Evolutionary conservation across 2,113 vertebrate species (phyloP), one percentile per base, ranked within the genome.

Genomic region (Gymnocephalus cernua): DNA sequence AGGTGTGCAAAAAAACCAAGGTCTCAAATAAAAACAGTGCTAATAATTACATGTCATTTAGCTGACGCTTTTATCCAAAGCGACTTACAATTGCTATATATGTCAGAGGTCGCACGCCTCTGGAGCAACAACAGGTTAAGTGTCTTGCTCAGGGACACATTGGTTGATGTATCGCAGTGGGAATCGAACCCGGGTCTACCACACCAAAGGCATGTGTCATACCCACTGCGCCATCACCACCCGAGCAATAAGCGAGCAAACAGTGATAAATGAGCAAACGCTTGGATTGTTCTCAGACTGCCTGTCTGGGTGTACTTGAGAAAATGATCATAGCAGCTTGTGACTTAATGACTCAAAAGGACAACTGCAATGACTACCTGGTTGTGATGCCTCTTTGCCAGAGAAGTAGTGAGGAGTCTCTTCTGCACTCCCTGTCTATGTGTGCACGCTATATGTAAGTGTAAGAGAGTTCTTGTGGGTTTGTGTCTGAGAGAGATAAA

Each of bases 401-500:
- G 32, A 63, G 10, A 56, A 27, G 47, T 65, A 70, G 50, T 5
- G 38, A 18, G 4, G 50, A 10, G n/a, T 77, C 11, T 45, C 53
- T 64, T 58, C 3, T 27, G 61, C 29, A 51, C 6, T 5, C 16
- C 9, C 25, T 76, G 23, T 53, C n/a, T n/a, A n/a, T n/a, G n/a
- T n/a, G 29, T 23, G 18, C 27, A 58, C n/a, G 35, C 0, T 25
- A 1, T 29, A 61, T 59, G 25, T 57, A 57, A 14, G 66, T 35
- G 10, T 8, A 35, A 61, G 16, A 48, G 4, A 50, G 67, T 7
- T 9, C 3, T 10, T 63, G 45, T 62, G 51, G 27, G 47, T 47
- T 64, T 68, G 18, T 74, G 18, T 74, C 35, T 63, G 21, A 61
- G 14, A 74, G 44, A 74, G 45, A 73, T 18, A 58, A 35, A 70